A percentile compares a stretch with the other conserved stretches of the same genome.
Conservation (phyloP, 2,113 vertebrate species). For the Protobothrops mucrosquamatus region DNA sequence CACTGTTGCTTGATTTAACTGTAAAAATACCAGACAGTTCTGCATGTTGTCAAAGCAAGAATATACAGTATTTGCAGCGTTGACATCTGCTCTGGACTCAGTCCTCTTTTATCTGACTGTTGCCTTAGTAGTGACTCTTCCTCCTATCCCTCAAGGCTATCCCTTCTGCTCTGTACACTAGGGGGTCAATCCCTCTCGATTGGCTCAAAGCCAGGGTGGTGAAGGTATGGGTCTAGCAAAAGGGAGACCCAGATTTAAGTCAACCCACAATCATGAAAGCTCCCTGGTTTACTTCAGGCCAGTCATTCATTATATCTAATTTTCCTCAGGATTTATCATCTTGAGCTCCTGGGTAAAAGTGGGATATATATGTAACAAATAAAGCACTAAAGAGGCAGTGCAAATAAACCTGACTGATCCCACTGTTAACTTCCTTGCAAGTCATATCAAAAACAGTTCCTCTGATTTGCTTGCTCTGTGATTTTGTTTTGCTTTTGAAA, state of each 20-base stretch:
- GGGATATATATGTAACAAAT: neutral
- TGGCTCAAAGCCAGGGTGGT: neutral
- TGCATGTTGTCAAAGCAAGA: no score
- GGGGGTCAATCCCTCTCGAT: neutral
- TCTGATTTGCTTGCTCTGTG: neutral
- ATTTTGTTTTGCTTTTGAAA: neutral
- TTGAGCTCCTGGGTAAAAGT: neutral
- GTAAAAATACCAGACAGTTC: no score
- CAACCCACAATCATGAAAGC: neutral
- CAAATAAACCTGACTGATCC: neutral
- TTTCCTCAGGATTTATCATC: neutral
- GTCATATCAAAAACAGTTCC: slow-evolving; percentile 13
- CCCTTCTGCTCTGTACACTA: neutral
- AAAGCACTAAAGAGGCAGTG: neutral
- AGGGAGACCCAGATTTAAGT: neutral
- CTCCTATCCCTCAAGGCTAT: neutral
- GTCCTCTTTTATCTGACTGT: neutral
- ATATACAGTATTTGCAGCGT: no score
- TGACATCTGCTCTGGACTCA: neutral
- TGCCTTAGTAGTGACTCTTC: neutral
- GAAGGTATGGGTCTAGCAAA: neutral
- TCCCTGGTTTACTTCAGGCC: neutral
- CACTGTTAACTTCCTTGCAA: neutral
- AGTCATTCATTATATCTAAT: neutral
- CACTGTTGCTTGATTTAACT: no score